Percentiles rank a stretch among this genome's conserved stretches.
Evolutionary conservation across 2,888 invertebrate genomes (phyloP).

Genomic region (Syrphus vitripennis): DNA sequence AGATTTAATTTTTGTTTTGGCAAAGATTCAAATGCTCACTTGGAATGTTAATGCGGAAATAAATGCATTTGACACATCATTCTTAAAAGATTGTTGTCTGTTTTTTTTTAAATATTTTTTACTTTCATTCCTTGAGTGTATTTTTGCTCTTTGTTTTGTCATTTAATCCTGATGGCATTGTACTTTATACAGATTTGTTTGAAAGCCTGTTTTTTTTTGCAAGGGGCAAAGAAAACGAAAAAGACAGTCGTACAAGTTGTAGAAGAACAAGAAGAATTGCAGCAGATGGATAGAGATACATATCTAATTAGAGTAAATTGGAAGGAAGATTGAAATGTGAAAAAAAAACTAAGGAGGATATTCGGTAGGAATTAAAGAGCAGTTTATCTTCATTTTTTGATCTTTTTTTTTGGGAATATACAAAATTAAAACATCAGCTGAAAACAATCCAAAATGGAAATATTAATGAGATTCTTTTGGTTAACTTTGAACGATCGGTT

Average conservation of each 20-base stretch:
- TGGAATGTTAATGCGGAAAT: constrained; percentile 71
- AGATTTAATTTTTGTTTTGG: constrained; percentile 67
- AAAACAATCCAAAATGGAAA: neutral
- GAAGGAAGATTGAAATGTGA: constrained; percentile 43
- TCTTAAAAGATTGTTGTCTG: constrained; percentile 41
- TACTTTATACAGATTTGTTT: constrained; percentile 21
- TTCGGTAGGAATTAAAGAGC: constrained; percentile 1
- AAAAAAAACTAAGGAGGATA: neutral
- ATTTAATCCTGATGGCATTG: constrained; percentile 49
- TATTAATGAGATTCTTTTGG: neutral
- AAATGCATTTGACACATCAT: constrained; percentile 70
- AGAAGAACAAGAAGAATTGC: constrained; percentile 25
- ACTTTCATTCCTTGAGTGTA: neutral
- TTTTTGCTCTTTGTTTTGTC: constrained; percentile 16
- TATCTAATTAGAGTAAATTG: constrained; percentile 58
- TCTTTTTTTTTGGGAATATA: neutral
- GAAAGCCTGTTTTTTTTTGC: neutral
- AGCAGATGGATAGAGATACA: constrained; percentile 53
- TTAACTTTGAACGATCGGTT: neutral
- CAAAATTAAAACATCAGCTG: neutral
- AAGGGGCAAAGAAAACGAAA: neutral
- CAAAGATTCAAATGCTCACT: constrained; percentile 62
- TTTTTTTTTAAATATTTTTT: neutral
- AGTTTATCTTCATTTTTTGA: neutral
- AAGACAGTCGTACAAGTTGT: neutral